Base-by-base conservation (phyloP, 2,797 vertebrate species). In the Pantherophis vulpinus region DNA sequence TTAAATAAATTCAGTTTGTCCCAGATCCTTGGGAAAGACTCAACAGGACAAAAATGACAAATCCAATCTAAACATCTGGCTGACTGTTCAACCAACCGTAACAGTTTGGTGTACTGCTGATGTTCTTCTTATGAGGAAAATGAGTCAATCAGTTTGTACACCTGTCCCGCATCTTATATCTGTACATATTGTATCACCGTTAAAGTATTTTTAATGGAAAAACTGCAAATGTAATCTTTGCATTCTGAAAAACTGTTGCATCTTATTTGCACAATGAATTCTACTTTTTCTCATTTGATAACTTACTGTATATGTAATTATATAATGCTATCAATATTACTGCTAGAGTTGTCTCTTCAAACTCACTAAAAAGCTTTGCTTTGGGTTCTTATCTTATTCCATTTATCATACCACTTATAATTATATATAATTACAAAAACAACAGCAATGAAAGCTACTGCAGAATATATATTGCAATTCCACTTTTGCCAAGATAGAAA, bases 351-450 rank as follows among this genome's bases (percentile, higher is more conserved):
- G 79, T 93, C 94, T 94, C 87, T 89, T 42, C 56, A 94, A 93
- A 95, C 96, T 95, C 93, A 93, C 94, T 91, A 95, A 97, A 97
- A 94, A 95, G 94, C 96, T 97, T 97, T 97, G 96, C 97, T 97
- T 97, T 97, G 95, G 96, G 95, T 96, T 97, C 94, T 92, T 86
- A 66, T 66, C 58, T 63, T 92, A 94, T 95, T 97, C 95, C 95
- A 95, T 96, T 97, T 97, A 96, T 97, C 96, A 96, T 96, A 92
- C 27, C 93, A 92, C 96, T 93, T 95, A 91, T 96, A 97, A 97
- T 97, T 95, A 95, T 96, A 51, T 51, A 51, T 51, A 51, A 51
- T 51, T 51, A 51, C 93, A 95, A 96, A 95, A 96, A 95, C 86
- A 79, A 93, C 60, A 95, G 47, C 90, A 95, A 94, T 23, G 27